Evolutionary conservation across 2,888 invertebrate species (phyloP).

Genomic region (Altica lythri): DNA sequence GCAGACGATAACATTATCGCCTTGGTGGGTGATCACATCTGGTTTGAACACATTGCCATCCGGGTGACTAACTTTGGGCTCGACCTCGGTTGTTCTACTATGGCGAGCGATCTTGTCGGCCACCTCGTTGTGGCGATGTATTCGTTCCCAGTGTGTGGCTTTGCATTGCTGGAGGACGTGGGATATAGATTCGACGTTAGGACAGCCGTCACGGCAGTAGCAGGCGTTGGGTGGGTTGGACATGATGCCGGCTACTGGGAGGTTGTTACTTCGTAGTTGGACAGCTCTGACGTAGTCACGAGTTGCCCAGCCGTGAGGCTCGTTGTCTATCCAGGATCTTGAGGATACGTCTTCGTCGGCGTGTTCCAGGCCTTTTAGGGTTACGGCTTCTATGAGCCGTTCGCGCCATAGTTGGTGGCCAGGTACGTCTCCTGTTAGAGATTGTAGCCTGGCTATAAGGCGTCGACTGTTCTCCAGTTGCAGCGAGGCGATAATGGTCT

Average conservation of each 20-base stretch:
- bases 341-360: no score
- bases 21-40: slow-evolving; percentile 5
- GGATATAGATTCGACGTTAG: not conserved
- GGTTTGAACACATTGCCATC: slow-evolving; percentile 39
- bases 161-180: no score
- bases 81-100: slow-evolving; percentile 28
- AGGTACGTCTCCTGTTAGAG: not conserved
- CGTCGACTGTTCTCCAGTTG: not conserved
- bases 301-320: no score
- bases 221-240: slow-evolving; percentile 13
- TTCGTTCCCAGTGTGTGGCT: slow-evolving; percentile 21
- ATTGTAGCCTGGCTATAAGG: not conserved
- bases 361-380: not conserved
- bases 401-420: not conserved
- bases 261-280: no score
- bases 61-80: slow-evolving; percentile 33
- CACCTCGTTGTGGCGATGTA: slow-evolving; percentile 35
- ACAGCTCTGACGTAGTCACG: no score
- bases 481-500: not conserved
- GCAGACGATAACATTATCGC: not conserved
- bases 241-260: slow-evolving; percentile 16
- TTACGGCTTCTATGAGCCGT: not conserved
- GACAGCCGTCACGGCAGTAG: no score
- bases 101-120: slow-evolving; percentile 26
- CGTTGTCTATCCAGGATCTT: slow-evolving; percentile 21